Conservation (phyloP, 2,113 vertebrate species). For the Megaceryle torquata region DNA sequence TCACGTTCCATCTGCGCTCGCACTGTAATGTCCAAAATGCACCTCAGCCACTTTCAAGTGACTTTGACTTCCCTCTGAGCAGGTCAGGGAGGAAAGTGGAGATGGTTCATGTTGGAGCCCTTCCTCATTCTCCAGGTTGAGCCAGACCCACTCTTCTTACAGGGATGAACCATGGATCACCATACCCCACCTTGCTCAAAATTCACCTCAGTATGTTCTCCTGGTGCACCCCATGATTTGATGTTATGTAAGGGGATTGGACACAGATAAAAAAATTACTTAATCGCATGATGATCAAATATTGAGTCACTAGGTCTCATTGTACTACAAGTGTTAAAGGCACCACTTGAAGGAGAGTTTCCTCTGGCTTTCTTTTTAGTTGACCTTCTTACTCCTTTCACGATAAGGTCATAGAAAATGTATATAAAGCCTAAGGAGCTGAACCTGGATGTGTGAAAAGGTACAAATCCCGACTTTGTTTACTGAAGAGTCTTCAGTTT, state of each 20-base stretch:
- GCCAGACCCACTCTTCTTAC: too few relatives aligned
- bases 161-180: too few relatives aligned
- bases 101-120: not conserved
- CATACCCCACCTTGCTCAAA: too few relatives aligned
- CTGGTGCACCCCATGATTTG: not conserved
- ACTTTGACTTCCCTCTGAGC: not conserved
- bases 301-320: rapidly evolving
- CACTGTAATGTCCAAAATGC: rapidly evolving
- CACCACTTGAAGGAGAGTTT: not conserved
- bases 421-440: rapidly evolving
- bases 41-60: not conserved
- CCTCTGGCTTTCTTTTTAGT: not conserved
- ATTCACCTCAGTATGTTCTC: rapidly evolving
- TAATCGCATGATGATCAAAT: rapidly evolving
- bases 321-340: rapidly evolving
- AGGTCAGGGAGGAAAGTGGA: not conserved
- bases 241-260: not conserved
- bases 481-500: not conserved
- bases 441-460: not conserved
- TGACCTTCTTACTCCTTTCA: not conserved
- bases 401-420: not conserved
- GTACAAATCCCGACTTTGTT: not conserved
- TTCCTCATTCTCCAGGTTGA: not conserved
- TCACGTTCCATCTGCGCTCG: not conserved
- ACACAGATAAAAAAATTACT: not conserved